Conservation (phyloP, 1,140 invertebrate genomes). For the Cyrtorhinus lividipennis region DNA sequence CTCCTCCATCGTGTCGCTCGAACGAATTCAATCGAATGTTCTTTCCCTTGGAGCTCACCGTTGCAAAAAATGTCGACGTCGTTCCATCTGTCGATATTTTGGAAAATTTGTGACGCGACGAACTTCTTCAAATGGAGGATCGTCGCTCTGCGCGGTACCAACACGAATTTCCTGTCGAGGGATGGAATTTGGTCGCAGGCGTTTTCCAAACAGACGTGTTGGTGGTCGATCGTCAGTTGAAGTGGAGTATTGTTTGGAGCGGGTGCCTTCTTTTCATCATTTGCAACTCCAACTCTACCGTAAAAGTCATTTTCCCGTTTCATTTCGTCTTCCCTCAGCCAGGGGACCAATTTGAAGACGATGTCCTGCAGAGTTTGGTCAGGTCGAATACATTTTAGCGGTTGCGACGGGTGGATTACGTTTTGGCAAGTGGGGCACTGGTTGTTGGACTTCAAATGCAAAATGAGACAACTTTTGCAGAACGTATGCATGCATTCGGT, state of each 20-base stretch:
- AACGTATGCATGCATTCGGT: conserved; percentile 97
- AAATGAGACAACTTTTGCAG: conserved; percentile 94
- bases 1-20: conserved; percentile 95
- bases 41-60: conserved; percentile 93
- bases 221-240: conserved; percentile 89
- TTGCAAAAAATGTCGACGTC: conserved; percentile 98
- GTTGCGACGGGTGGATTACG: conserved; percentile 94
- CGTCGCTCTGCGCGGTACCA: conserved; percentile 88
- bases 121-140: conserved; percentile 96
- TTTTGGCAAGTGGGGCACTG: conserved; percentile 92
- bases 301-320: conserved; percentile 78
- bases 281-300: conserved; percentile 53
- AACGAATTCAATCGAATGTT: conserved; percentile 97
- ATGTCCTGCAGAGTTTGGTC: conserved; percentile 98
- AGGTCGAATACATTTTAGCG: conserved; percentile 90
- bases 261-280: conserved; percentile 37
- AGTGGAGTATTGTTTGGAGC: conserved; percentile 68
- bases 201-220: conserved; percentile 79
- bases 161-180: conserved; percentile 73
- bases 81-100: conserved; percentile 79
- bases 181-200: conserved; percentile 68
- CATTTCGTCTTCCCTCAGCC: conserved; percentile 73
- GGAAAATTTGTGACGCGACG: conserved; percentile 87
- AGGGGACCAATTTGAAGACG: conserved; percentile 90
- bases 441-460: conserved; percentile 92